phyloP scores from a whole-genome alignment of 2,797 vertebrate species.

The Dendrocincla tyrannina region DNA sequence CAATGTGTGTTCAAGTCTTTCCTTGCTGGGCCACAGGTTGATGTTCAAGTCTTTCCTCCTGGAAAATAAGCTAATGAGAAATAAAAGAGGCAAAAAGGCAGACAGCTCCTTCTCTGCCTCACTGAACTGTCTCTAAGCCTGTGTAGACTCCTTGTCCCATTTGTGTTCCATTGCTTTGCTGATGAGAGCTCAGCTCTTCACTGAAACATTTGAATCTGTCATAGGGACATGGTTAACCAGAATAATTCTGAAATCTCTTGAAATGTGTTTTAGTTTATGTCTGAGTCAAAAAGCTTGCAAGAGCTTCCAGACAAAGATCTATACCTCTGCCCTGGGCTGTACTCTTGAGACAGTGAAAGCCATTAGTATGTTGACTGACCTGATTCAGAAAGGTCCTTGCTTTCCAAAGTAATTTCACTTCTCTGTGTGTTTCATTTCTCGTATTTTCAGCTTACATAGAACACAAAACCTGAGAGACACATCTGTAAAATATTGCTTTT shows the following conservation, averaged over 20 bases:
- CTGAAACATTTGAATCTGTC: neutral
- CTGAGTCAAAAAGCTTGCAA: neutral
- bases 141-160: neutral
- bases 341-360: neutral
- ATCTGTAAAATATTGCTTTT: neutral
- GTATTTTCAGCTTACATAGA: neutral
- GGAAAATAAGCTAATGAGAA: neutral
- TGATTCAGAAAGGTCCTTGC: neutral
- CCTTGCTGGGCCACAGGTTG: neutral
- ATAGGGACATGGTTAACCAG: neutral
- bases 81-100: neutral
- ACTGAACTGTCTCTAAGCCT: neutral
- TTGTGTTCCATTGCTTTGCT: neutral
- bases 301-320: neutral
- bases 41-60: neutral
- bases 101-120: neutral
- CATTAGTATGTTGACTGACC: neutral
- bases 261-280: neutral
- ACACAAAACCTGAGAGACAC: neutral
- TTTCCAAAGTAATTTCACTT: neutral
- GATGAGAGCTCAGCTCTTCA: neutral
- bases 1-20: neutral
- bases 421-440: neutral
- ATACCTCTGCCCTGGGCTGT: neutral
- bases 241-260: neutral